These are phyloP conservation scores for Diogma glabrata DNA, from an alignment of 2,888 invertebrate genomes.

Conservation along the genomic window DNA sequence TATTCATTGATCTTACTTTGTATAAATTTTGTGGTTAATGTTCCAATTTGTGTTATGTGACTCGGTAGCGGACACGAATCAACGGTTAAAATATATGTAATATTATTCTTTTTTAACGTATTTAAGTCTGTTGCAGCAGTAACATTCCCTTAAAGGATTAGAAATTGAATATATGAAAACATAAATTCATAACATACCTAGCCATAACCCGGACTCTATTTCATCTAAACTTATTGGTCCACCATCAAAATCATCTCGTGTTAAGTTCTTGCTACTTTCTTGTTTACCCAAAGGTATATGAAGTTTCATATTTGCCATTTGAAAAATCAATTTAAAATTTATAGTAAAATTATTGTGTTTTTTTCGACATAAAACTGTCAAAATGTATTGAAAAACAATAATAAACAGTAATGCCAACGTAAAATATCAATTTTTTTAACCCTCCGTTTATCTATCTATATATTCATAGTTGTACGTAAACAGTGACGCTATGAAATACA, in stretches of 20 bases:
- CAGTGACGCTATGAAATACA: too few species aligned
- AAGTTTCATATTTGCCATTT: too few species aligned
- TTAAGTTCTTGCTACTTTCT: slow-evolving; percentile 22
- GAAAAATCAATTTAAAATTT: too few species aligned
- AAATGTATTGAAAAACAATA: too few species aligned
- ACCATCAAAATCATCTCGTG: slow-evolving; percentile 35
- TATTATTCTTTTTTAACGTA: slow-evolving; percentile 50
- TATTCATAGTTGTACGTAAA: too few species aligned
- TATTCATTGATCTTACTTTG: slow-evolving; percentile 56
- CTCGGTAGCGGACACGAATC: slow-evolving; percentile 75
- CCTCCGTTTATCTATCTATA: too few species aligned
- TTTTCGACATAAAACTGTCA: too few species aligned
- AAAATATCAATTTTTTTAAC: too few species aligned
- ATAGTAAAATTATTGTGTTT: too few species aligned
- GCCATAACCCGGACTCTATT: slow-evolving; percentile 31
- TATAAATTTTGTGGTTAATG: slow-evolving; percentile 60
- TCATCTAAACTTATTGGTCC: slow-evolving; percentile 35
- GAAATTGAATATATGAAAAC: slow-evolving; percentile 8
- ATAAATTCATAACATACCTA: slow-evolving; percentile 24
- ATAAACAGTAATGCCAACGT: too few species aligned
- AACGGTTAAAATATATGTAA: slow-evolving; percentile 69
- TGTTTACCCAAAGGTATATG: slow-evolving; percentile 7
- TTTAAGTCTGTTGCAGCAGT: slow-evolving; percentile 66
- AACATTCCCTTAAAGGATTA: slow-evolving; percentile 51
- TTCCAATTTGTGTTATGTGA: slow-evolving; percentile 53